phyloP scores from a whole-genome alignment of 2,797 vertebrate species.

The Telmatherina bonti region DNA sequence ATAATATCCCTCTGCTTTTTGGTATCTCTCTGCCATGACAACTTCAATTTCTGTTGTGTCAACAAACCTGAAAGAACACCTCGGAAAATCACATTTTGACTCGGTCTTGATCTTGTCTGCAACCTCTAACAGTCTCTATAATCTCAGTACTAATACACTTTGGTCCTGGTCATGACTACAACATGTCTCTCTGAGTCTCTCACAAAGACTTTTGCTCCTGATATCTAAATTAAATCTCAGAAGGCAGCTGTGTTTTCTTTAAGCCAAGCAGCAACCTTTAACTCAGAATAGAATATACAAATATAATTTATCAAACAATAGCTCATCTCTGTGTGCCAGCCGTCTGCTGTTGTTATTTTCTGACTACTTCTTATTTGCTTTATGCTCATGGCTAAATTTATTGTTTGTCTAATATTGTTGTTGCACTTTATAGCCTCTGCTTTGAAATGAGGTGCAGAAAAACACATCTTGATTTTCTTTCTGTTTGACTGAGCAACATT shows the following conservation, averaged over 20 bases:
- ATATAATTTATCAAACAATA: slow-evolving; percentile 34
- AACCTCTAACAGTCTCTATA: no score
- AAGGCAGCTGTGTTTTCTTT: slow-evolving; percentile 11
- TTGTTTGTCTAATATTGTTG: slow-evolving; percentile 22
- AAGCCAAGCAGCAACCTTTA: background rate
- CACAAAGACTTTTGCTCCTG: background rate
- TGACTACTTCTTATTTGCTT: slow-evolving; percentile 6
- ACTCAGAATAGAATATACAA: slow-evolving; percentile 16
- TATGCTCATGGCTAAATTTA: slow-evolving; percentile 26
- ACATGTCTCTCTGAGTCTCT: no score
- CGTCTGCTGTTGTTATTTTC: slow-evolving; percentile 9
- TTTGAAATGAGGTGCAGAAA: slow-evolving; percentile 18
- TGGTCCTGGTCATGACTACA: no score
- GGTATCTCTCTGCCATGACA: no score
- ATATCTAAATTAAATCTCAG: slow-evolving; percentile 14
- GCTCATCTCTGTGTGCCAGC: slow-evolving; percentile 11
- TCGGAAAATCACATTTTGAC: no score
- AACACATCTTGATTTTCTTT: slow-evolving; percentile 28
- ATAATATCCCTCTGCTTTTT: no score
- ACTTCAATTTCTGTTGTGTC: no score
- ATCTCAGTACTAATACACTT: no score
- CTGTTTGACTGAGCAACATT: slow-evolving; percentile 37
- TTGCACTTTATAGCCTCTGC: slow-evolving; percentile 24
- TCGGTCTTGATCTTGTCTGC: no score
- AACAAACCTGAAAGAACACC: no score